Conservation (phyloP, 2,797 vertebrate genomes). For the Microchirus variegatus region DNA sequence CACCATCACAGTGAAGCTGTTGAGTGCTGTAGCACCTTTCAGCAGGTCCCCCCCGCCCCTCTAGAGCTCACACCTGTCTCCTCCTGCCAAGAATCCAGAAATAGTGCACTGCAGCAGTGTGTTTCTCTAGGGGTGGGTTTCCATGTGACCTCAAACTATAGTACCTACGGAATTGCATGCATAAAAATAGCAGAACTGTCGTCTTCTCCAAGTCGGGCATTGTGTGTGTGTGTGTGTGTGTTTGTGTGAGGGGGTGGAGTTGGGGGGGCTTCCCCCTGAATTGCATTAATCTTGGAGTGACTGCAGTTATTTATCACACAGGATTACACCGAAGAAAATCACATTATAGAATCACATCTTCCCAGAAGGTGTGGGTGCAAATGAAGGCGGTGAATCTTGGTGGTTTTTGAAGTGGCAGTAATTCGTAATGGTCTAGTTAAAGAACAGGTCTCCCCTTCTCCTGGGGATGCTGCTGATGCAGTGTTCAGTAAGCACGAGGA, state of each 20-base stretch:
- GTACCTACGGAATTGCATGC: slow-evolving; percentile 62
- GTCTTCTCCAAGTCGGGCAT: slow-evolving; percentile 32
- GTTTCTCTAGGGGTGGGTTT: slow-evolving; percentile 45
- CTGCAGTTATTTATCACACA: slow-evolving; percentile 66
- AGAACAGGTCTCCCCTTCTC: slow-evolving; percentile 63
- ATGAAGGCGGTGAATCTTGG: slow-evolving; percentile 39
- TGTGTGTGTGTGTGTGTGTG: slow-evolving; percentile 31
- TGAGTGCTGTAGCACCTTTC: slow-evolving; percentile 54
- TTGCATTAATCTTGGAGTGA: slow-evolving; percentile 58
- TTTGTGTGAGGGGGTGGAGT: too few species aligned
- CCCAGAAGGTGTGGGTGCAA: slow-evolving; percentile 56
- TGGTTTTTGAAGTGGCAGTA: slow-evolving; percentile 45
- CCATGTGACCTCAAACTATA: slow-evolving; percentile 67
- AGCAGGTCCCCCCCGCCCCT: slow-evolving; percentile 58
- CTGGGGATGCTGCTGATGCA: slow-evolving; percentile 59
- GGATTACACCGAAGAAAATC: slow-evolving; percentile 62
- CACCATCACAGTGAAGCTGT: slow-evolving; percentile 26
- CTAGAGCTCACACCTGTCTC: slow-evolving; percentile 73
- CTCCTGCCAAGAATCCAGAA: slow-evolving; percentile 65
- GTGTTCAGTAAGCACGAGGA: slow-evolving; percentile 41
- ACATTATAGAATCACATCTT: slow-evolving; percentile 51
- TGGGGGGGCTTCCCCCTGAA: slow-evolving; percentile 59
- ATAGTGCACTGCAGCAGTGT: slow-evolving; percentile 70
- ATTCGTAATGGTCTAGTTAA: slow-evolving; percentile 65
- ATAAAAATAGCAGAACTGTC: slow-evolving; percentile 68